A percentile compares a stretch with the other conserved stretches of the same genome.
phyloP scores from a whole-genome alignment of 2,113 vertebrate genomes.

The Chloebia gouldiae region DNA sequence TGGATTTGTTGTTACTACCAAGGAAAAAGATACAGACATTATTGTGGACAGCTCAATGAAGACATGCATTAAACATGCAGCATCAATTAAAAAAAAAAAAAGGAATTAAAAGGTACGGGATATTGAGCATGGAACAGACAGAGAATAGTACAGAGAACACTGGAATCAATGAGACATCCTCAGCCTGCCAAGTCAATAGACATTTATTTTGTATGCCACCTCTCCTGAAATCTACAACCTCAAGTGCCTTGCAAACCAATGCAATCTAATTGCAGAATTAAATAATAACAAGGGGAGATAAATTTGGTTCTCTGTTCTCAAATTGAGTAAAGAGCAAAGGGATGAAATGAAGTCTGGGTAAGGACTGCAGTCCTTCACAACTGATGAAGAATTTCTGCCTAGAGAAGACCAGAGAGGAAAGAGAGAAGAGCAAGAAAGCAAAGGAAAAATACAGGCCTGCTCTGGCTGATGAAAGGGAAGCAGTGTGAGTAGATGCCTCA shows the following conservation, averaged over 20 bases:
- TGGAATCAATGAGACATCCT: constrained; percentile 19
- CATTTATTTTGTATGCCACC: background rate
- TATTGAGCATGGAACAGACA: background rate
- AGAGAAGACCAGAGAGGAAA: background rate
- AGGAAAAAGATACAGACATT: background rate
- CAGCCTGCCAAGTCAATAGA: background rate
- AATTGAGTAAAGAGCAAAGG: background rate
- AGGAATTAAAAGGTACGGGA: background rate
- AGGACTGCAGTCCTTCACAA: background rate
- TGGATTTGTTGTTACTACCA: background rate
- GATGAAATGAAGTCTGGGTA: background rate
- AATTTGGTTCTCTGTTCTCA: background rate
- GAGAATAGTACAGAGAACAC: background rate
- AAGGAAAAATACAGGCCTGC: background rate
- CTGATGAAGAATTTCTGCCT: background rate
- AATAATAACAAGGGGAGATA: constrained; percentile 11
- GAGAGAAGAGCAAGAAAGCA: background rate
- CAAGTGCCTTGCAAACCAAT: constrained; percentile 1
- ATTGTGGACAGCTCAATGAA: background rate
- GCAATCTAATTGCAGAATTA: constrained; percentile 28
- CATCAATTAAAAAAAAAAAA: background rate
- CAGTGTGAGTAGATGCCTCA: background rate
- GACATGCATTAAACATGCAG: background rate
- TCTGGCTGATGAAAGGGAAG: background rate
- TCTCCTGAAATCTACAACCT: background rate